These are phyloP conservation scores for Phylloscopus trochilus DNA, from an alignment of 2,113 vertebrate species.

Conservation along the genomic window DNA sequence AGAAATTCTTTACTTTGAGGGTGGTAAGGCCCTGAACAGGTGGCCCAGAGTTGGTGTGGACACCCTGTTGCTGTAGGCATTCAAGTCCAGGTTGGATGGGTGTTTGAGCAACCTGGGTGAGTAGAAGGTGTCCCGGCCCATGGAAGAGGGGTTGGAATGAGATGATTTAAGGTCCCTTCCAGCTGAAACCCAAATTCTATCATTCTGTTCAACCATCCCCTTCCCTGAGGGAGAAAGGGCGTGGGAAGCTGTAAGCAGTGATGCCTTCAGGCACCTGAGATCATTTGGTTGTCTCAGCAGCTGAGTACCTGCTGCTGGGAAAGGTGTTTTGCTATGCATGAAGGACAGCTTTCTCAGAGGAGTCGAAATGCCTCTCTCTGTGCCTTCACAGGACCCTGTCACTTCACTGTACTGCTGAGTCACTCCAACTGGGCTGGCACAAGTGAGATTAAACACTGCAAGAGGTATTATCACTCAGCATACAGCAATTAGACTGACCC, in stretches of 20 bases:
- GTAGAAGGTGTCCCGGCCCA: not conserved
- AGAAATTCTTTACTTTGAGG: not conserved
- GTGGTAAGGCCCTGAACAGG: not conserved
- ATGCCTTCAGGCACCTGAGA: not conserved
- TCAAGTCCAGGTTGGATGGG: not conserved
- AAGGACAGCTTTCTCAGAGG: not conserved
- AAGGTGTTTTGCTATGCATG: rapidly evolving
- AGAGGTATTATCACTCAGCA: not conserved
- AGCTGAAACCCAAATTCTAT: not conserved
- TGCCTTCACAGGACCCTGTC: not conserved
- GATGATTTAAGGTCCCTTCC: not conserved
- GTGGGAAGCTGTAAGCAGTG: not conserved
- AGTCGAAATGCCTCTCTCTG: not conserved
- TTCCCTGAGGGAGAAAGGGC: not conserved
- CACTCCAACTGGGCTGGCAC: not conserved
- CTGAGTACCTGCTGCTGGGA: not conserved
- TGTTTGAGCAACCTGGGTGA: not conserved
- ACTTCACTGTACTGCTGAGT: not conserved
- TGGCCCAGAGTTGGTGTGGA: not conserved
- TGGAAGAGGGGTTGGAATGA: not conserved
- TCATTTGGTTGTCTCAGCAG: not conserved
- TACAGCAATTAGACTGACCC: not conserved
- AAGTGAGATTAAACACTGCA: not conserved
- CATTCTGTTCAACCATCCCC: not conserved
- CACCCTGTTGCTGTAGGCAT: not conserved